Percentiles rank a stretch among this genome's conserved stretches.
Evolutionary conservation across 2,888 invertebrate genomes (phyloP).

Genomic region (Epistrophella euchroma): DNA sequence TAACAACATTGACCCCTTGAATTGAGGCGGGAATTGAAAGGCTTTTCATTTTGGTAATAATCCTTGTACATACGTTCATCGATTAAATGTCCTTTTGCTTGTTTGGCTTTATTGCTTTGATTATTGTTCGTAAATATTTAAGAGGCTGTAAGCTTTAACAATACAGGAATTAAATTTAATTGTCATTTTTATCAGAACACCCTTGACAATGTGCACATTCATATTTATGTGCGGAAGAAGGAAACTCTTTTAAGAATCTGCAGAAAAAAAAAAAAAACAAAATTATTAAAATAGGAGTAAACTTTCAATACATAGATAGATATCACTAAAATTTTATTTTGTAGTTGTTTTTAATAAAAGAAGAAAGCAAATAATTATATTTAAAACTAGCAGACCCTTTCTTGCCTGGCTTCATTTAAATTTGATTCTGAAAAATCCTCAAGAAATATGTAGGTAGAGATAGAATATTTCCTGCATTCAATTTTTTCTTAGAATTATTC

Average conservation of each 20-base stretch:
- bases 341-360: neutral
- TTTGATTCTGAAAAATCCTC: too few species aligned
- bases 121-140: conserved; percentile 39
- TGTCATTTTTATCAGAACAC: conserved; percentile 33
- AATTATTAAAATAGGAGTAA: neutral
- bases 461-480: too few species aligned
- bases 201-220: conserved; percentile 10
- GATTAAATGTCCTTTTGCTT: conserved; percentile 22
- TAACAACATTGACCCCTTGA: conserved; percentile 50
- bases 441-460: too few species aligned
- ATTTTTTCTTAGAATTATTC: too few species aligned
- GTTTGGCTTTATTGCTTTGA: conserved; percentile 40
- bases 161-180: conserved; percentile 45
- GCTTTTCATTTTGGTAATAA: conserved; percentile 38
- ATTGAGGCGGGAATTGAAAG: conserved; percentile 33
- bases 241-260: neutral
- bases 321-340: neutral
- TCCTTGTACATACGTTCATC: conserved; percentile 23
- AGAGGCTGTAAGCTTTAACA: conserved; percentile 36
- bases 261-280: neutral
- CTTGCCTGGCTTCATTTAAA: too few species aligned
- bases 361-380: too few species aligned
- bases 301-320: neutral
- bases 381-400: too few species aligned
- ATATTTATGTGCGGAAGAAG: conserved; percentile 25